Base-by-base conservation (phyloP, 1,140 invertebrate species). In the Bombus pascuorum region DNA sequence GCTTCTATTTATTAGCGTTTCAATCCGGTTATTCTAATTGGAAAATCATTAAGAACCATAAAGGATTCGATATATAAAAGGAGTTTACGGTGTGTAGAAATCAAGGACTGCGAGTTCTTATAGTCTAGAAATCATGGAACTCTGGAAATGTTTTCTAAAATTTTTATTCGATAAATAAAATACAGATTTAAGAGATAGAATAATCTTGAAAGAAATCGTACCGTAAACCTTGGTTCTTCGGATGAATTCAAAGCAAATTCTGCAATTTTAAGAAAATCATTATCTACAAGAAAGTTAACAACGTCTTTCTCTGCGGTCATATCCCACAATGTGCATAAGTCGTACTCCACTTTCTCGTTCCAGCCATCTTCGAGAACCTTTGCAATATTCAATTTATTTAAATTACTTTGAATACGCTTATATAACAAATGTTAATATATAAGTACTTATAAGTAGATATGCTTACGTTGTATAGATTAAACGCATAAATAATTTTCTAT, bases 241-340 rank as follows among this genome's bases (percentile, higher is more conserved):
- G 95, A 92, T 86, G 93, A 91, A 92, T 95, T 92, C 85, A 95
- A 87, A 89, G 95, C 91, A 34, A 94, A 91, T 73, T 94, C 91
- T 68, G 95, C 94, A 34, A 98, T 92, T 72, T 96, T 95, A 18
- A 97, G 94, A 86, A 96, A 96, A 77, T 97, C 95, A 86, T 97
- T 95, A 88, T 97, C 95, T 76, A 97, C 92, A 8, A 98, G 94
- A 91, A 97, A 96, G n/a, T 96, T 86, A 4, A 97, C 96, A 6
- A 98, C 96, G 91, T 97, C 97, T 90, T 96, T 95, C 85, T 98
- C 96, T 0, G 96, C 93, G 18, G 97, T 97, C 97, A 98, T 97
- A 88, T 98, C 97, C 97, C 97, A 98, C 2, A 98, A 91, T 37
- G 96, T 96, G 90, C 97, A 97, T 10, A 98, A 93, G 85, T 97